Conservation (phyloP, 2,888 invertebrate species). For the Mystacides longicornis region DNA sequence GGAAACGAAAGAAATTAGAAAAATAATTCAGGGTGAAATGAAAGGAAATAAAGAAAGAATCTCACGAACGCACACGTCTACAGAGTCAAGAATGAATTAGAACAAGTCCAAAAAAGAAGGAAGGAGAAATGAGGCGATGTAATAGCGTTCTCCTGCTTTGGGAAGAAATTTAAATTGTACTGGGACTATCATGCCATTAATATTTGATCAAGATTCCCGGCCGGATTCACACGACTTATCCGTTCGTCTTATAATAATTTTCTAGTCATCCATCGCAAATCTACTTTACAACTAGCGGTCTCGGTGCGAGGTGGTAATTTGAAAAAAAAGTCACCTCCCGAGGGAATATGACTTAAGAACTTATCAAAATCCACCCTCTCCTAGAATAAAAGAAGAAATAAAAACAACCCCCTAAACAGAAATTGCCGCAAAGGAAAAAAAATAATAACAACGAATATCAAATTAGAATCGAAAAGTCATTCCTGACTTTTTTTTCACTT, state of each 20-base stretch:
- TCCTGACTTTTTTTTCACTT: not conserved
- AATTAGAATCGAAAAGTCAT: slow-evolving; percentile 7
- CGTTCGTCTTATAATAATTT: not conserved
- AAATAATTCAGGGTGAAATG: no score
- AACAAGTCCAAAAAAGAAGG: no score
- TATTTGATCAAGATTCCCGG: not conserved
- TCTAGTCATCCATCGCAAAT: not conserved
- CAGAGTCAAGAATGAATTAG: no score
- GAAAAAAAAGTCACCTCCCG: not conserved
- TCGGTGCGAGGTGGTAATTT: not conserved
- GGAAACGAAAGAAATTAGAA: no score
- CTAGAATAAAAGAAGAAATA: not conserved
- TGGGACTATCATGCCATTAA: not conserved
- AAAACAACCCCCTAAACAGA: not conserved
- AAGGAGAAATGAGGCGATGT: no score
- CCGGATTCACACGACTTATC: not conserved
- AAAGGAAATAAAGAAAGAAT: no score
- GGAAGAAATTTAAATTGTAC: not conserved
- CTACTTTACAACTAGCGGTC: not conserved
- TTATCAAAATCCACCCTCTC: not conserved
- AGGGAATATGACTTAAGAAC: slow-evolving; percentile 1
- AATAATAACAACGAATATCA: slow-evolving; percentile 5
- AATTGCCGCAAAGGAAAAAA: not conserved
- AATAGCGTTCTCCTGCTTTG: no score
- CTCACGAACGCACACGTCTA: no score